These are phyloP conservation scores for Forficula auricularia DNA, from an alignment of 1,140 invertebrate genomes.

Conservation along the genomic window DNA sequence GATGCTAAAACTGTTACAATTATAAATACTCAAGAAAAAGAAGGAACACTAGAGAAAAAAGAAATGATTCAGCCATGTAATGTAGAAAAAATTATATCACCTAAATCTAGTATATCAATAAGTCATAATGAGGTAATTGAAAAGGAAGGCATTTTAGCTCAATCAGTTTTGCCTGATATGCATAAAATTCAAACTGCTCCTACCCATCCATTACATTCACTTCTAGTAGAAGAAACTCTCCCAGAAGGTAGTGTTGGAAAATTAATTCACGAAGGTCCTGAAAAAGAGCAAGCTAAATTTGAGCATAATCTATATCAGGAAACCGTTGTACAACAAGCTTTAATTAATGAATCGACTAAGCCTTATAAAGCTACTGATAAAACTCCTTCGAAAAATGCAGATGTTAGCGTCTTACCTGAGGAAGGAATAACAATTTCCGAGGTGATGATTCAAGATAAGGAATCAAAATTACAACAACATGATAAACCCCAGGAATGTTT, in stretches of 20 bases:
- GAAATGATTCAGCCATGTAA: conserved; percentile 22
- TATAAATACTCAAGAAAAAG: conserved; percentile 33
- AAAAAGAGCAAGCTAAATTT: conserved; percentile 27
- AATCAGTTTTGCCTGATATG: conserved; percentile 32
- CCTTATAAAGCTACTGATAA: conserved; percentile 18
- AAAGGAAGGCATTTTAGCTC: conserved; percentile 33
- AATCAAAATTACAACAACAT: conserved; percentile 22
- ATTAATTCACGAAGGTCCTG: conserved; percentile 23
- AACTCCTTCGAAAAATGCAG: conserved; percentile 28
- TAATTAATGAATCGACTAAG: conserved; percentile 28
- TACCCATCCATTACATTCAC: conserved; percentile 33
- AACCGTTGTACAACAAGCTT: conserved; percentile 32
- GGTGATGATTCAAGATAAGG: conserved; percentile 27
- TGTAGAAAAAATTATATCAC: conserved; percentile 25
- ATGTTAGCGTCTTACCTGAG: conserved; percentile 28
- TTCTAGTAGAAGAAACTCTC: conserved; percentile 38
- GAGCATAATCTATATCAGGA: conserved; percentile 30
- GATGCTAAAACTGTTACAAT: conserved; percentile 39
- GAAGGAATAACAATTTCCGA: conserved; percentile 35
- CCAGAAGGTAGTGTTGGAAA: conserved; percentile 29
- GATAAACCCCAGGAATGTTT: conserved; percentile 20
- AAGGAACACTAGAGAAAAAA: conserved; percentile 24
- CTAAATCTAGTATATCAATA: conserved; percentile 30
- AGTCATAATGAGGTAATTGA: conserved; percentile 33
- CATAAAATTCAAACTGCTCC: conserved; percentile 33